Evolutionary conservation across 37 sponge, comb jelly and placozoan genomes (phyloP).

Genomic region (Chondrilla cf. caribensis): DNA sequence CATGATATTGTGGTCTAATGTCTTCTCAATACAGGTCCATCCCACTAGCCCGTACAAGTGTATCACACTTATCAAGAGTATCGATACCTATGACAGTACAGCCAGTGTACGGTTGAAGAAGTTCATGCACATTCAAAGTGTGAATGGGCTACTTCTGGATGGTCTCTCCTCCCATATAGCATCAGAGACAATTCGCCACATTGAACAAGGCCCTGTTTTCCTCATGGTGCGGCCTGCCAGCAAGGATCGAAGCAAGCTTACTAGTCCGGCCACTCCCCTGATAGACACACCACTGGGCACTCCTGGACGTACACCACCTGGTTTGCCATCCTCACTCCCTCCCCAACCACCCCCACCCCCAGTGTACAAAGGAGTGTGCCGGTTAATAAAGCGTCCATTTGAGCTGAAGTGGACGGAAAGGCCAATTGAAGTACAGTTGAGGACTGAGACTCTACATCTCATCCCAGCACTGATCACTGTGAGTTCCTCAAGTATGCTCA

Average conservation of each 20-base stretch:
- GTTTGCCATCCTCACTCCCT: neutral
- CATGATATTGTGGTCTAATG: no score
- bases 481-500: no score
- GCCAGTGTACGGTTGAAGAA: slow-evolving; percentile 17
- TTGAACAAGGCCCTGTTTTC: slow-evolving; percentile 9
- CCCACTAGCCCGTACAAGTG: neutral
- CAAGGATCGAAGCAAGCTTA: neutral
- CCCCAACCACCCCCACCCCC: neutral
- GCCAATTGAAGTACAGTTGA: neutral
- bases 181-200: slow-evolving; percentile 27
- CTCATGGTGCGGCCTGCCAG: slow-evolving; percentile 2
- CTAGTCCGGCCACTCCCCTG: neutral
- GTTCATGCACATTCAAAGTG: slow-evolving; percentile 68
- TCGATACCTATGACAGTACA: neutral
- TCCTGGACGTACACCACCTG: no score
- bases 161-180: slow-evolving; percentile 36
- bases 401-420: neutral
- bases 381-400: neutral
- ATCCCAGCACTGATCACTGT: slow-evolving; percentile 2
- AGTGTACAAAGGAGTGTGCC: neutral
- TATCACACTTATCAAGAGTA: neutral
- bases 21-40: slow-evolving; percentile 10
- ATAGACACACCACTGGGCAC: no score
- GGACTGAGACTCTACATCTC: neutral
- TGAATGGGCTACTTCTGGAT: slow-evolving; percentile 67